Percentiles rank a stretch among this genome's conserved stretches.
Evolutionary conservation across 2,113 vertebrate species (phyloP).

Genomic region (Ammodramus savannarum): DNA sequence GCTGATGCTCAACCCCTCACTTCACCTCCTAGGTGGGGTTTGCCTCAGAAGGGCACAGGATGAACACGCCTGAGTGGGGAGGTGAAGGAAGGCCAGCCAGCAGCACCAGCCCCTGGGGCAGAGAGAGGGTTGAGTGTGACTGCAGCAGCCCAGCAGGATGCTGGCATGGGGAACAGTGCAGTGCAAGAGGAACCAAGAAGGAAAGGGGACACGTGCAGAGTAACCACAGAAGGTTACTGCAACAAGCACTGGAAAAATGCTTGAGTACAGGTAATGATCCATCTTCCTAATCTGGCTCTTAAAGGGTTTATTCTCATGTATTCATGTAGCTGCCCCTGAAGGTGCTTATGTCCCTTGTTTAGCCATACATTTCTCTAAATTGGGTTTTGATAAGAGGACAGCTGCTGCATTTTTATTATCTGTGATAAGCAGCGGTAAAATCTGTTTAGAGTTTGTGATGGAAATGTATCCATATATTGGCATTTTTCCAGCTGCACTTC

Average conservation of each 20-base stretch:
- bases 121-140: neutral
- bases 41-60: neutral
- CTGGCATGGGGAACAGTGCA: neutral
- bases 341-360: neutral
- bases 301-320: neutral
- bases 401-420: slow-evolving; percentile 3
- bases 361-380: neutral
- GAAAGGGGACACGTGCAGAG: neutral
- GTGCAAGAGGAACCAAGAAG: neutral
- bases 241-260: neutral
- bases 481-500: slow-evolving; percentile 18
- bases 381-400: neutral
- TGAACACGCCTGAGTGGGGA: neutral
- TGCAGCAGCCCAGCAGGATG: neutral
- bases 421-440: neutral
- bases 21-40: neutral
- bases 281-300: neutral
- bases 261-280: neutral
- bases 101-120: neutral
- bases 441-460: neutral
- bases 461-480: neutral
- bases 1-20: neutral
- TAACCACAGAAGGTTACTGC: neutral
- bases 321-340: neutral
- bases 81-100: neutral